phyloP scores from a whole-genome alignment of 2,888 invertebrate genomes.

The Lordiphosa fenestrarum region DNA sequence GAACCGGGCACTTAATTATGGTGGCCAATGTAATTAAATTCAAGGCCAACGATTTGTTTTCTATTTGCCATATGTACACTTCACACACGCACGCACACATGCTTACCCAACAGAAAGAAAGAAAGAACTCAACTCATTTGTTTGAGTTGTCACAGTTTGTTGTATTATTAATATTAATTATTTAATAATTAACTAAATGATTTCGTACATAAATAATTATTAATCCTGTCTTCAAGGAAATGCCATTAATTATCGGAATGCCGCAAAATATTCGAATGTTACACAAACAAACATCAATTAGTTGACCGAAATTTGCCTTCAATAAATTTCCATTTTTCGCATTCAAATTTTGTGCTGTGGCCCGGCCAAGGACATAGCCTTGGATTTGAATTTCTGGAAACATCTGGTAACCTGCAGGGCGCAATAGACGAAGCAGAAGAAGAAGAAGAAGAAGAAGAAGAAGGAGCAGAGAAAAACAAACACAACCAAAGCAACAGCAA shows the following conservation, averaged over 20 bases:
- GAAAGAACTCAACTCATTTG: background rate
- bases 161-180: slow-evolving; percentile 11
- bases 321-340: slow-evolving; percentile 1
- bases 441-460: background rate
- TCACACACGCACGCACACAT: no score
- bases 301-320: background rate
- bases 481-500: background rate
- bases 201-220: slow-evolving; percentile 48
- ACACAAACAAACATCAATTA: slow-evolving; percentile 1
- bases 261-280: no score
- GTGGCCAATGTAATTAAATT: no score
- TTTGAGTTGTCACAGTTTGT: slow-evolving; percentile 1
- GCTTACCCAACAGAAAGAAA: no score
- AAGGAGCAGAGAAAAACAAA: background rate
- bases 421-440: background rate
- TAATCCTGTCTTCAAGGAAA: slow-evolving; percentile 45
- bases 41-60: no score
- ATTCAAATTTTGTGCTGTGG: no score
- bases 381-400: slow-evolving; percentile 1
- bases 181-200: slow-evolving; percentile 15
- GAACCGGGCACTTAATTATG: no score
- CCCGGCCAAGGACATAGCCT: no score
- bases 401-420: slow-evolving; percentile 6
- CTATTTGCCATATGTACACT: no score
- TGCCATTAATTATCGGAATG: slow-evolving; percentile 38